A percentile compares a stretch with the other conserved stretches of the same genome.
phyloP scores from a whole-genome alignment of 2,113 vertebrate species.

The Rostratula benghalensis region DNA sequence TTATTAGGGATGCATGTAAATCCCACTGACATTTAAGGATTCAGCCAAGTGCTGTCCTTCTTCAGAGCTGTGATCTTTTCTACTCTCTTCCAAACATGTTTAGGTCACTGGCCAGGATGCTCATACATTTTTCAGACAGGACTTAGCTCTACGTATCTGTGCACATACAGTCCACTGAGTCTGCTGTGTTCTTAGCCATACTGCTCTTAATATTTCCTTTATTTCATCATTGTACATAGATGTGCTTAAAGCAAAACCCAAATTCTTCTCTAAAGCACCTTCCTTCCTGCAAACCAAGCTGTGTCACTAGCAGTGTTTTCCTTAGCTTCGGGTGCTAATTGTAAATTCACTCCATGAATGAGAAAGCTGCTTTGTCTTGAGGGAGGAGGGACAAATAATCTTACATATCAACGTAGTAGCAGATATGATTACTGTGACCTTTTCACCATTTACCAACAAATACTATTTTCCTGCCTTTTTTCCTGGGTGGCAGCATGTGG shows the following conservation, averaged over 20 bases:
- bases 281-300: conserved; percentile 9
- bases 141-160: neutral
- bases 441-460: conserved; percentile 10
- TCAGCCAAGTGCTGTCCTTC: neutral
- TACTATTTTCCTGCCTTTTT: neutral
- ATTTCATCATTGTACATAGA: neutral
- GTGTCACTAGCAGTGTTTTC: conserved; percentile 14
- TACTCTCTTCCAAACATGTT: neutral
- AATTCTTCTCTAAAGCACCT: neutral
- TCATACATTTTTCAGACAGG: accelerated
- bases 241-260: neutral
- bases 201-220: neutral
- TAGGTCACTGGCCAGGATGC: neutral
- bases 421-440: conserved; percentile 56
- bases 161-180: too few relatives aligned
- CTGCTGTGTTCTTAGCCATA: neutral
- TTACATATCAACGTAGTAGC: neutral
- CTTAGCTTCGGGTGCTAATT: conserved; percentile 6
- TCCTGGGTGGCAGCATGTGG: neutral
- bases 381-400: conserved; percentile 1
- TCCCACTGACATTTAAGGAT: neutral
- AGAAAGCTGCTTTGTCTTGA: conserved; percentile 6
- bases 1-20: neutral
- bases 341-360: neutral
- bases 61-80: neutral